phyloP scores from a whole-genome alignment of 2,888 invertebrate species.

The Drosophila demipolita region DNA sequence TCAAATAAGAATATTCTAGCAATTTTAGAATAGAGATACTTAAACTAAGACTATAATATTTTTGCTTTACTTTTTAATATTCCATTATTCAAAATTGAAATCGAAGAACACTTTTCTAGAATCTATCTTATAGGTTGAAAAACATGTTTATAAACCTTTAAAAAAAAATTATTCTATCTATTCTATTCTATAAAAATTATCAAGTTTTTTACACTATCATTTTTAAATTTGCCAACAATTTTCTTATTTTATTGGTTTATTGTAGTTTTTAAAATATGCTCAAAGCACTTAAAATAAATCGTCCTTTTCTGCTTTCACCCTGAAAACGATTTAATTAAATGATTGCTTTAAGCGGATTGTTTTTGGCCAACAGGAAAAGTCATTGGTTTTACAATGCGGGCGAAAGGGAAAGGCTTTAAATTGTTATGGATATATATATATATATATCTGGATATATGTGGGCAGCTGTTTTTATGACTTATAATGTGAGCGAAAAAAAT shows the following conservation, averaged over 20 bases:
- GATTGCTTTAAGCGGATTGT: conserved; percentile 71
- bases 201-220: too few species aligned
- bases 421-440: neutral
- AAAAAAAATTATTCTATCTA: too few species aligned
- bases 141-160: too few species aligned
- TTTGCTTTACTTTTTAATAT: too few species aligned
- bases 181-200: too few species aligned
- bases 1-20: too few species aligned
- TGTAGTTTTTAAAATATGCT: neutral
- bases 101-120: too few species aligned
- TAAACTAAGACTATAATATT: too few species aligned
- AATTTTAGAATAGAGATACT: too few species aligned
- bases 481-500: conserved; percentile 41
- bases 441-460: conserved; percentile 46
- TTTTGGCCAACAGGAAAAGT: conserved; percentile 42
- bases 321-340: conserved; percentile 47
- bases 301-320: neutral
- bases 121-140: too few species aligned
- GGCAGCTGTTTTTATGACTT: conserved; percentile 80
- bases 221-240: neutral
- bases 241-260: neutral
- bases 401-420: conserved; percentile 7
- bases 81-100: too few species aligned
- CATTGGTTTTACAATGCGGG: conserved; percentile 56
- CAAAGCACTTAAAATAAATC: neutral